A percentile compares a stretch with the other conserved stretches of the same genome.
Conservation (phyloP, 2,797 vertebrate species). For the Xerus rutilus region DNA sequence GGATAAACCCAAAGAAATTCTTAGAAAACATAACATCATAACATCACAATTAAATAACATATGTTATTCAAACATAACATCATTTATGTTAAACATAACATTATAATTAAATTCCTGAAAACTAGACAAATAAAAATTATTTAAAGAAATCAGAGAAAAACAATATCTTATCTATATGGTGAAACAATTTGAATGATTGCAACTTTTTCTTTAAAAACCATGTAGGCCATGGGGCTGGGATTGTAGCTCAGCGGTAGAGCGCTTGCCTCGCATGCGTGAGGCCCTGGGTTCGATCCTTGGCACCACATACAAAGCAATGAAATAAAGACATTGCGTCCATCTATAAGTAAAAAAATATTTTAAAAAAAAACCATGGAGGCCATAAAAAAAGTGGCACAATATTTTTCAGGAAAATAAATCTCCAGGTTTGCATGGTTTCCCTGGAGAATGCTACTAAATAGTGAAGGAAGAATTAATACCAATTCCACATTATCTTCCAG, state of each 20-base stretch:
- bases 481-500: not conserved
- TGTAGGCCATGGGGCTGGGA: no score
- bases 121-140: not conserved
- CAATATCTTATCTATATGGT: not conserved
- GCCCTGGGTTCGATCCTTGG: no score
- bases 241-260: no score
- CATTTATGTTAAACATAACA: no score
- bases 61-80: no score
- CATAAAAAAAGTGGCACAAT: not conserved
- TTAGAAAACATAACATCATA: not conserved
- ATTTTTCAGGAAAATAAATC: not conserved
- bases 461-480: not conserved
- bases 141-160: slow-evolving; percentile 12
- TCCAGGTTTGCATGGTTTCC: not conserved
- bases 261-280: no score
- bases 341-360: no score
- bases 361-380: not conserved
- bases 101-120: not conserved
- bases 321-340: no score
- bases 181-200: not conserved
- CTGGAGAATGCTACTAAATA: not conserved
- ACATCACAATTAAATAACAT: no score
- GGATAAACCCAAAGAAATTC: not conserved
- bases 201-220: not conserved
- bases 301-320: no score